Evolutionary conservation across 2,888 invertebrate genomes (phyloP).

Genomic region (Amiota communis): DNA sequence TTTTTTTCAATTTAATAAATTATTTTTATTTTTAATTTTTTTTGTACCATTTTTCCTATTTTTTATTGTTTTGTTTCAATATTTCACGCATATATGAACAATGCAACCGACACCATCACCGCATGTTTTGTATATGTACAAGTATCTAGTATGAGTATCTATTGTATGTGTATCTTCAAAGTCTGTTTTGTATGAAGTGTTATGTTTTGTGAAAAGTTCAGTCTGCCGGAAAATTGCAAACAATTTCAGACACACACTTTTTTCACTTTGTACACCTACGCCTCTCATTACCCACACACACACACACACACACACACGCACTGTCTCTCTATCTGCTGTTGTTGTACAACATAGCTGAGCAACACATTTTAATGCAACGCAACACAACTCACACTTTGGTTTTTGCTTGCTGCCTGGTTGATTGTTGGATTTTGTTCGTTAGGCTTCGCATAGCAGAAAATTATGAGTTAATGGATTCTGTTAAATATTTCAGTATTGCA

Average conservation of each 20-base stretch:
- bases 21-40: conserved; percentile 10
- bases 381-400: not conserved
- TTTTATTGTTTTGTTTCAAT: conserved; percentile 56
- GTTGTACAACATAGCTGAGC: no score
- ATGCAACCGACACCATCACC: conserved; percentile 22
- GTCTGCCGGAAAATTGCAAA: conserved; percentile 64
- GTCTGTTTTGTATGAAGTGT: conserved; percentile 25
- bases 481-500: conserved; percentile 40
- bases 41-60: conserved; percentile 10
- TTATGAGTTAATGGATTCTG: conserved; percentile 67
- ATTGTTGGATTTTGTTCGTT: conserved; percentile 39
- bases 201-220: conserved; percentile 49
- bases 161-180: conserved; percentile 35
- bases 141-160: no score
- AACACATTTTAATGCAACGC: no score
- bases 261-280: no score
- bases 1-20: not conserved
- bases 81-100: conserved; percentile 66
- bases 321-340: no score
- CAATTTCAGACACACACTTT: conserved; percentile 49
- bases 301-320: no score
- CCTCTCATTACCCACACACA: no score
- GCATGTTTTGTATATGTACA: no score
- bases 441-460: conserved; percentile 61
- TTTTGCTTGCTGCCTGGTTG: conserved; percentile 32